phyloP scores from a whole-genome alignment of 2,113 vertebrate genomes.

The Apeltes quadracus region DNA sequence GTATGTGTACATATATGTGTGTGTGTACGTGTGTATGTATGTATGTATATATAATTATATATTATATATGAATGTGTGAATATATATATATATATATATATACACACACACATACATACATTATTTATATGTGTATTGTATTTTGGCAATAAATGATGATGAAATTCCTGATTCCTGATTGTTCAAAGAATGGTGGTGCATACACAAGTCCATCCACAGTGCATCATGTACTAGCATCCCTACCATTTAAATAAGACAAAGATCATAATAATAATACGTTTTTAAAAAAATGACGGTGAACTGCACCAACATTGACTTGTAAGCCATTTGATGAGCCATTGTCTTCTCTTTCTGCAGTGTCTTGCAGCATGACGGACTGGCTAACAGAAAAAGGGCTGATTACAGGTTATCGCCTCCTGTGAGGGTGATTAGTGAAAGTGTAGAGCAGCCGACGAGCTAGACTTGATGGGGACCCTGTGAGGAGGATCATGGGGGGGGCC shows the following conservation, averaged over 20 bases:
- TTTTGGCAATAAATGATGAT: too few relatives aligned
- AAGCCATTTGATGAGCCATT: conserved; percentile 32
- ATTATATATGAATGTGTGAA: background rate
- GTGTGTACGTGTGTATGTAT: too few relatives aligned
- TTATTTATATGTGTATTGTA: too few relatives aligned
- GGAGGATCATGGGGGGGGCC: conserved; percentile 46
- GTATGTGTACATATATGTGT: too few relatives aligned
- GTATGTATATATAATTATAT: too few relatives aligned
- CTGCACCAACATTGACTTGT: conserved; percentile 16
- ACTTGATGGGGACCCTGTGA: conserved; percentile 48
- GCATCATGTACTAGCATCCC: background rate
- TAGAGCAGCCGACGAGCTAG: conserved; percentile 28
- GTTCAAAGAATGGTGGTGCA: background rate
- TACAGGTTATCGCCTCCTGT: conserved; percentile 49
- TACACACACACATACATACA: too few relatives aligned
- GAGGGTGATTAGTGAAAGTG: conserved; percentile 55
- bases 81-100: background rate
- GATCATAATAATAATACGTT: background rate
- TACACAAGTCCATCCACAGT: background rate
- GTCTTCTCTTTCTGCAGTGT: conserved; percentile 12
- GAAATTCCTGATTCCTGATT: too few relatives aligned
- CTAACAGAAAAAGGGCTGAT: conserved; percentile 61
- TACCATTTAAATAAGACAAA: background rate
- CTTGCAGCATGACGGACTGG: conserved; percentile 44
- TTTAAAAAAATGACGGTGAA: too few relatives aligned